These are phyloP conservation scores for Vidua chalybeata DNA, from an alignment of 2,113 vertebrate species.

Conservation along the genomic window DNA sequence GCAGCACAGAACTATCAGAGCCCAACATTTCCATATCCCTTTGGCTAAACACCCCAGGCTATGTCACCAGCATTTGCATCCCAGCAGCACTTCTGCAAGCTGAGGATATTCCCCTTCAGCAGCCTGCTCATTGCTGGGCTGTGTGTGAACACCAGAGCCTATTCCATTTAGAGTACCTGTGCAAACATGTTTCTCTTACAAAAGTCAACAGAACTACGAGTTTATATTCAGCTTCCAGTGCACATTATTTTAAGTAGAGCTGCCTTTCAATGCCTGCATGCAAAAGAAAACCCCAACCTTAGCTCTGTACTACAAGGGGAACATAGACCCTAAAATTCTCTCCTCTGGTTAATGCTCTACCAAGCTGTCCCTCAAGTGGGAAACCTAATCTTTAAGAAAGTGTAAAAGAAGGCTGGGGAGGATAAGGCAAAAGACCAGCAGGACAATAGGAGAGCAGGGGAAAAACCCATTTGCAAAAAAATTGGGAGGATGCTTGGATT, in stretches of 20 bases:
- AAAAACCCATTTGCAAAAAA: not conserved
- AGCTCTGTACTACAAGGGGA: not conserved
- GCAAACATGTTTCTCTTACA: not conserved
- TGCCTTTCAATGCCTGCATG: not conserved
- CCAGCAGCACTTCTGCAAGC: not conserved
- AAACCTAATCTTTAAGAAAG: not conserved
- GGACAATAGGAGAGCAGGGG: not conserved
- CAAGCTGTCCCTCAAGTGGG: not conserved
- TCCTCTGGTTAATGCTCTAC: not conserved
- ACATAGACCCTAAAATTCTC: not conserved
- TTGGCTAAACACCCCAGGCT: not conserved
- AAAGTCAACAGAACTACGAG: not conserved
- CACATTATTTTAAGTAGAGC: not conserved
- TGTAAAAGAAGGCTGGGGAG: not conserved
- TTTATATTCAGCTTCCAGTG: not conserved
- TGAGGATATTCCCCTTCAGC: not conserved
- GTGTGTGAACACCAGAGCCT: not conserved
- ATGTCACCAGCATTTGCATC: not conserved
- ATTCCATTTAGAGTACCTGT: not conserved
- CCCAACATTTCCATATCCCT: not conserved
- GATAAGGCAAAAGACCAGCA: not conserved
- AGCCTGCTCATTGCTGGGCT: not conserved
- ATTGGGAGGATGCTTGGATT: not conserved
- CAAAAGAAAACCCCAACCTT: not conserved
- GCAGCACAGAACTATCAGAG: not conserved